Base-by-base conservation (phyloP, 37 sponge, comb jelly and placozoan genomes). In the Beroe ovata region DNA sequence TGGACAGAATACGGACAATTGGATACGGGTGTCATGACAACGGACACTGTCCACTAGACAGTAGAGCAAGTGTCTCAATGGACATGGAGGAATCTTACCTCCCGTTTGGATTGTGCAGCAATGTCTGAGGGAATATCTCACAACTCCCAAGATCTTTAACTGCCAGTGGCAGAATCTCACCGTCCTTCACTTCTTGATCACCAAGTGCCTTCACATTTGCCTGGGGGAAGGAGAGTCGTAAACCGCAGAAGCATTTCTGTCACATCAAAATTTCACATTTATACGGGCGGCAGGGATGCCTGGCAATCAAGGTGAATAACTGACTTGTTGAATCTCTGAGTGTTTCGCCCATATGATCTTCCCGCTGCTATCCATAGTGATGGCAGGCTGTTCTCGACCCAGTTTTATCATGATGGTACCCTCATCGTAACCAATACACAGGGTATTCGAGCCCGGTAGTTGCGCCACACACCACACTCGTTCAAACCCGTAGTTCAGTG, bases 71-170 rank as follows among this genome's bases (percentile, higher is more conserved):
- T n/a, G n/a, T n/a, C n/a, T n/a, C n/a, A n/a, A 72, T 20, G 18
- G 16, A 72, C 8, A 16, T 89, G 11, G 21, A 63, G n/a, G 72
- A 29, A 19, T 35, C 93, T 54, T 14, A 96, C 96, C 96, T 89
- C 72, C 99, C 99, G 64, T 97, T 97, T 8, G 95, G 95, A 54
- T 92, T 97, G 69, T 97, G 99, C 18, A 88, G 88, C 22, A 97
- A 92, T 38, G 92, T 93, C 89, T 97, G 95, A 2, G 99, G 99
- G 81, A 92, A 97, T 4, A 97, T 93, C 88, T 97, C 99, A 88
- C 99, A 97, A 84, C 95, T 94, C 0, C 99, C 99, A 92, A 97
- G 92, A 91, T 97, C 99, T 89, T 95, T 97, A 19, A 95, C 91
- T 8, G 95, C 92, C 60, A 97, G 91, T 3, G 96, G 95, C 38